Evolutionary conservation across 2,797 vertebrate genomes (phyloP), one percentile per base, ranked within the genome.

Genomic region (Saxicola maurus): DNA sequence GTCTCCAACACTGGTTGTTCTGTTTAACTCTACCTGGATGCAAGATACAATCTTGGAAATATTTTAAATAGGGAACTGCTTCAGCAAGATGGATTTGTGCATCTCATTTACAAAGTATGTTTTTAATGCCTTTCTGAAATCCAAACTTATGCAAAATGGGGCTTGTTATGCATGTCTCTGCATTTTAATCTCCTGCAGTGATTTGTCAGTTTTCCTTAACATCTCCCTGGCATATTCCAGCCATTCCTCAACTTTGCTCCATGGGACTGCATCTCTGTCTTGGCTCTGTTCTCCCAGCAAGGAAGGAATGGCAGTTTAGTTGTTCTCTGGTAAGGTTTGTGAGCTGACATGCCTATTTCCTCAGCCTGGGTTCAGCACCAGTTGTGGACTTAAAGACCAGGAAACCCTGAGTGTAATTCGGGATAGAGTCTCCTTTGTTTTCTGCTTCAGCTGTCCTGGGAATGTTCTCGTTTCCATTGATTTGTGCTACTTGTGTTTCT

Each of bases 191-290:
- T 94, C 90, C 87, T 94, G 82, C 89, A 92, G 79, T 85, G 91
- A 93, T 93, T 90, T 92, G 91, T 89, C 91, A 85, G 93, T 89
- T 93, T 91, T 89, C 67, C 92, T 91, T 69, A 69, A 74, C 81
- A 84, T 92, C 93, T 95, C 88, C 95, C 96, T 95, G 67, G 66
- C 78, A 75, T 73, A 73, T 86, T 96, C 87, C 92, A 96, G 94
- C 97, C 98, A 97, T 97, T 98, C 98, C 97, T 97, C 97, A 97
- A 96, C 94, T 95, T 96, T 62, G 86, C 97, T 97, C 97, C 92
- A 76, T 56, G n/a, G 95, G 94, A 93, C 97, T 97, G 91, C n/a
- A 27, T 87, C 89, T 97, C 96, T 94, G 91, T 95, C 69, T 95
- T 95, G 95, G 75, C 95, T 95, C 91, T 94, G 95, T 95, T 97